A percentile compares a stretch with the other conserved stretches of the same genome.
phyloP scores from a whole-genome alignment of 2,113 vertebrate genomes.

The Cairina moschata region DNA sequence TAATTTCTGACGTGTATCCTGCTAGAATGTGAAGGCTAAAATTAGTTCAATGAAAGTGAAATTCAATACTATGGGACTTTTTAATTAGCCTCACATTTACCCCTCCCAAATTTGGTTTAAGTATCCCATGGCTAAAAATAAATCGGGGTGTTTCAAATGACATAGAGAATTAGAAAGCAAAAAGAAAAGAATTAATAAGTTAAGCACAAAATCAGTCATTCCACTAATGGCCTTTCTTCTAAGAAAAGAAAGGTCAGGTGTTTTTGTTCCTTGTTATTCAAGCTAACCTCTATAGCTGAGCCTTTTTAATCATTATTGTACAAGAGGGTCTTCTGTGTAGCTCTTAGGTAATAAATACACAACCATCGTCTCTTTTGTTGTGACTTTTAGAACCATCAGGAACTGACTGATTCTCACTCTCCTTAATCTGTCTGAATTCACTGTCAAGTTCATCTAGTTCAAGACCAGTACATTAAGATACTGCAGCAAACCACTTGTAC shows the following conservation, averaged over 20 bases:
- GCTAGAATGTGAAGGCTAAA: neutral
- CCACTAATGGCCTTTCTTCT: slow-evolving; percentile 49
- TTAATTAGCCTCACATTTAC: neutral
- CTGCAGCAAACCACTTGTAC: neutral
- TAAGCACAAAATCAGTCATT: slow-evolving; percentile 47
- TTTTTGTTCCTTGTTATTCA: slow-evolving; percentile 25
- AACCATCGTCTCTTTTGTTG: slow-evolving; percentile 42
- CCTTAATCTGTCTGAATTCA: slow-evolving; percentile 52
- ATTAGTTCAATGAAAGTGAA: neutral
- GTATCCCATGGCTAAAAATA: slow-evolving; percentile 14
- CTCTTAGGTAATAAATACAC: slow-evolving; percentile 31
- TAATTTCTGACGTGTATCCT: neutral
- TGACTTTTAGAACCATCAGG: slow-evolving; percentile 42
- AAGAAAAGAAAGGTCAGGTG: slow-evolving; percentile 27
- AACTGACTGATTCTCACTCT: slow-evolving; percentile 46
- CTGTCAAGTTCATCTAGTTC: slow-evolving; percentile 2
- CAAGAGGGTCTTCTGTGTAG: neutral
- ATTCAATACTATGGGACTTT: neutral
- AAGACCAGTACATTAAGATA: slow-evolving; percentile 56
- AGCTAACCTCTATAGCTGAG: slow-evolving; percentile 15
- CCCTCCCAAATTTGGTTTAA: neutral
- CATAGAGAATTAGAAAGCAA: neutral
- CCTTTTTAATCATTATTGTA: slow-evolving; percentile 47
- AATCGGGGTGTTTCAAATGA: neutral
- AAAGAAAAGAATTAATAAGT: neutral